Evolutionary conservation across 2,797 vertebrate species (phyloP), one percentile per base, ranked within the genome.

Genomic region (Sorex maritimensis): DNA sequence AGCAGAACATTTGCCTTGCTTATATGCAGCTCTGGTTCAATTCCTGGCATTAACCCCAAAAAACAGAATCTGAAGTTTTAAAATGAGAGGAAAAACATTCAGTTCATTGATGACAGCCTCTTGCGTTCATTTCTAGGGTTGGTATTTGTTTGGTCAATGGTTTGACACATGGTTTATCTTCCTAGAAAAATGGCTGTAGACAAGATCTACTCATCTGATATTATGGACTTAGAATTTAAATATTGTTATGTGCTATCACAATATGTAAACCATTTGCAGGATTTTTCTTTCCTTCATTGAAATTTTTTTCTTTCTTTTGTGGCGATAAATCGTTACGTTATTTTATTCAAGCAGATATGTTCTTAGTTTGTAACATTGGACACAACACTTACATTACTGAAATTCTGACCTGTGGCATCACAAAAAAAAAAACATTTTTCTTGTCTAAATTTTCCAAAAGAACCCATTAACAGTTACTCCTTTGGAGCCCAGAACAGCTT

Each of bases 401-500:
- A 84, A 85, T 80, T 84, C 83, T 90, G 11, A 63, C 28, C 61
- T 72, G 30, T 52, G 68, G 89, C 44, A 80, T 92, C 69, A 55
- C 38, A 67, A 10, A 67, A 10, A 10, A 67, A 10, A 74, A 69
- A 86, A 23, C 81, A n/a, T 95, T 93, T 92, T 69, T 88, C 46
- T 73, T 90, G 41, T 44, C 67, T 74, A 7, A 58, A 69, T 80
- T 94, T 91, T 95, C 72, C 63, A 86, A 90, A 82, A 68, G 55
- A 83, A 71, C 49, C 86, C 93, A 90, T 91, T 95, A 91, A 80
- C 77, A 94, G 87, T 71, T 85, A 73, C 52, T 72, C 30, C 63
- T 49, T 68, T 94, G 83, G 85, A 72, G 67, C 83, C 88, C 63
- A 75, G 38, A 96, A 93, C 93, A 95, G 93, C 95, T 95, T 93